Conservation (phyloP, 2,888 invertebrate genomes). For the Trypoxylon attenuatum region DNA sequence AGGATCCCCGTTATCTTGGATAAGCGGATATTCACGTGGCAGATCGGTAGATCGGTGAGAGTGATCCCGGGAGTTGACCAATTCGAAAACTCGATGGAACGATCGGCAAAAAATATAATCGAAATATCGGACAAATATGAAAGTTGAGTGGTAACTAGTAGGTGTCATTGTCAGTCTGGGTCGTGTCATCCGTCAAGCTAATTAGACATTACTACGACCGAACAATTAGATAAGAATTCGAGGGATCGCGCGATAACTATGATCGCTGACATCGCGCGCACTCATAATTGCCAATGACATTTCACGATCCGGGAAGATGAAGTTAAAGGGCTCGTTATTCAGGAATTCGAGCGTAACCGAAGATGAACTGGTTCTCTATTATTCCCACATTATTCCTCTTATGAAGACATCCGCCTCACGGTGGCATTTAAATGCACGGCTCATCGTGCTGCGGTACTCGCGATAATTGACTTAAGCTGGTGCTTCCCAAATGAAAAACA, state of each 20-base stretch:
- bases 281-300: conserved; percentile 18
- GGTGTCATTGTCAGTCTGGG: conserved; percentile 3
- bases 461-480: neutral
- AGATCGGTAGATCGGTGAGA: no score
- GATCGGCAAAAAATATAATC: no score
- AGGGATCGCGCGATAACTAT: conserved; percentile 25
- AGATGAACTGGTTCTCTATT: neutral
- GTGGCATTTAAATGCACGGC: no score
- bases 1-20: neutral
- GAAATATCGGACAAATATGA: neutral
- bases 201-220: conserved; percentile 23
- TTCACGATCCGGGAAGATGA: conserved; percentile 25
- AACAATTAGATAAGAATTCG: conserved; percentile 23
- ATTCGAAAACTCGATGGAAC: no score
- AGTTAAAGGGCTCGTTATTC: conserved; percentile 10
- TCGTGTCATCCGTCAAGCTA: conserved; percentile 9
- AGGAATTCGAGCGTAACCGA: conserved; percentile 9
- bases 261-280: conserved; percentile 7
- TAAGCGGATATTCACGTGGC: neutral
- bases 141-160: neutral
- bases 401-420: no score
- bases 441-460: neutral
- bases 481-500: neutral
- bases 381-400: no score
- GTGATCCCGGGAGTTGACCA: no score